Base-by-base conservation (phyloP, 2,113 vertebrate species). In the Puffinus mauretanicus region DNA sequence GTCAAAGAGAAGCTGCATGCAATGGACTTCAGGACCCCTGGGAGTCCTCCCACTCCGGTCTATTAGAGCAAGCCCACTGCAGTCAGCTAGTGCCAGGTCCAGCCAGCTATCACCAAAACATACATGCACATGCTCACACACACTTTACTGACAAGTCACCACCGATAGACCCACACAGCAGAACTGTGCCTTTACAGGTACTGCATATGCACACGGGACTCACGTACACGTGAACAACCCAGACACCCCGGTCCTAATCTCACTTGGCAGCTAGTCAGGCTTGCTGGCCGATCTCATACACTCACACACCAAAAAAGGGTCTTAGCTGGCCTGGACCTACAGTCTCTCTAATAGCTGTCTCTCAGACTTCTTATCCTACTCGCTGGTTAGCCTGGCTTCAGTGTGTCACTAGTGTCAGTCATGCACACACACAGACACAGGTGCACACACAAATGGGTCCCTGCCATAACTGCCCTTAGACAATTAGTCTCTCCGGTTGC, bases 151-250 rank as follows among this genome's bases (percentile, higher is more conserved):
- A 57, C 7, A 49, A 69, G 6, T 8, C 49, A 84, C 4, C 26
- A 38, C 29, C 20, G 30, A 24, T 38, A 67, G 21, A 60, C 6
- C 5, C 27, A 21, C 38, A n/a, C 4, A 38, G 38, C 16, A n/a
- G 42, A 64, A 16, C 25, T 32, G 49, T 69, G n/a, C 19, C 24
- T 72, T 67, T 60, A 21, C 54, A 77, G 22, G 25, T n/a, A 38
- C 7, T 52, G 24, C 24, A 9, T 7, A n/a, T 40, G 13, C 1
- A 2, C 7, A 5, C 1, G 1, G 7, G 29, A n/a, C n/a, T 60
- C 34, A 44, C 11, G 10, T 21, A 34, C 14, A 57, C 26, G 5
- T 20, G 10, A 70, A 61, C 49, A 70, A 34, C 9, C 5, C 57
- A 79, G 30, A 11, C 8, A 75, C 29, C 7, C 27, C 5, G 1